Conservation (phyloP, 2,888 invertebrate genomes). For the Xestia ashworthii region DNA sequence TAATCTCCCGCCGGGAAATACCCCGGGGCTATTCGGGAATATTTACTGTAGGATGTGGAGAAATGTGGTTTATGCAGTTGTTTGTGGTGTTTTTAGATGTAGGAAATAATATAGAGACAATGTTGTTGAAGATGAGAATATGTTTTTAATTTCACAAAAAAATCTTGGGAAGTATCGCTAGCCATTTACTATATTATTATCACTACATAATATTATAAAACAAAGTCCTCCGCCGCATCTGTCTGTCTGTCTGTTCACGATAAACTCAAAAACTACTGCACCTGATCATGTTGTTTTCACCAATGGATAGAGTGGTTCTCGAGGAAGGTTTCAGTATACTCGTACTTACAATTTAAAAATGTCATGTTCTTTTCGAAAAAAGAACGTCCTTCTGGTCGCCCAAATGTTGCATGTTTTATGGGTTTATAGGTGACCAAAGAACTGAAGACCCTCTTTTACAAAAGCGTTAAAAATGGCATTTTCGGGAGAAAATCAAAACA, state of each 20-base stretch:
- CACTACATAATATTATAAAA: no score
- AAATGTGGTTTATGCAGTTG: constrained; percentile 5
- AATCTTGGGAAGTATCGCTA: neutral
- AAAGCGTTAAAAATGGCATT: neutral
- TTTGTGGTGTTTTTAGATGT: neutral
- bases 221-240: no score
- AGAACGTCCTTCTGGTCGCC: neutral
- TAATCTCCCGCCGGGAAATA: constrained; percentile 22
- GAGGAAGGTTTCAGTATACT: no score
- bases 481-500: neutral
- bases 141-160: neutral
- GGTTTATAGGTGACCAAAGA: neutral
- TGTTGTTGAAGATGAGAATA: neutral
- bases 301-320: no score
- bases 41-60: constrained; percentile 3
- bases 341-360: no score
- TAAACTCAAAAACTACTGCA: no score
- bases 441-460: neutral
- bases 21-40: constrained; percentile 7
- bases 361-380: neutral
- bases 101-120: neutral
- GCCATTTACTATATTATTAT: no score
- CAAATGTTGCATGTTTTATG: neutral
- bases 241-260: no score
- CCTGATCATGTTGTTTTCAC: no score